A percentile compares a stretch with the other conserved stretches of the same genome.
These are phyloP conservation scores for Mohoua ochrocephala DNA, from an alignment of 2,113 vertebrate species.

Conservation along the genomic window DNA sequence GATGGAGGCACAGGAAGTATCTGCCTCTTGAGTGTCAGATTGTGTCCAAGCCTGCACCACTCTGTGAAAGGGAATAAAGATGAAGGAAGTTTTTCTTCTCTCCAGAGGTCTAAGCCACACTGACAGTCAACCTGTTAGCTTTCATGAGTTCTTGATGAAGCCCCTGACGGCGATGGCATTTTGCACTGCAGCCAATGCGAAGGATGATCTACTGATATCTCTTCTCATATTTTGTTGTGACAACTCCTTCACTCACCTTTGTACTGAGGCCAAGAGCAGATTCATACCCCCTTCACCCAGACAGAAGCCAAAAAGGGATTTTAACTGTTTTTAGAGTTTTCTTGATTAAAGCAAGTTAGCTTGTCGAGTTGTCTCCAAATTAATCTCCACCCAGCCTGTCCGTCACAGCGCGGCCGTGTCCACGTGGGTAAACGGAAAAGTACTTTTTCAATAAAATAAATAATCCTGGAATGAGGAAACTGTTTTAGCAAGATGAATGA, in stretches of 20 bases:
- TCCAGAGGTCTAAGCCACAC: not conserved
- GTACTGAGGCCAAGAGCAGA: not conserved
- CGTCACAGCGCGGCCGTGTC: not conserved
- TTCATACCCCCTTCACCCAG: not conserved
- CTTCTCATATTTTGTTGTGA: not conserved
- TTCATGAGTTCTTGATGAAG: not conserved
- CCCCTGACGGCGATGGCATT: not conserved
- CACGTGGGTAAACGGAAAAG: not conserved
- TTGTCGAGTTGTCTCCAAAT: not conserved
- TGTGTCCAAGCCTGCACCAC: not conserved
- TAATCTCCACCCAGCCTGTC: not conserved
- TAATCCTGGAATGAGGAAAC: not conserved
- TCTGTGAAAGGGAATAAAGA: not conserved
- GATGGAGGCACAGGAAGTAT: conserved; percentile 13
- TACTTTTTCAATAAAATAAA: not conserved
- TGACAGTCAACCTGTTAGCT: not conserved
- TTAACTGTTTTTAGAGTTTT: not conserved
- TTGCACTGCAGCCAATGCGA: not conserved
- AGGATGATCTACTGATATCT: not conserved
- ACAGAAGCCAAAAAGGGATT: not conserved
- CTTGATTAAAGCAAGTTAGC: not conserved
- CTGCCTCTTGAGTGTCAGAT: not conserved
- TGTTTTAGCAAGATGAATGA: not conserved
- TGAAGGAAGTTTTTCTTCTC: not conserved
- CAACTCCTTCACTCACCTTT: not conserved